Conservation (phyloP, 2,113 vertebrate species). For the Sitta europaea region DNA sequence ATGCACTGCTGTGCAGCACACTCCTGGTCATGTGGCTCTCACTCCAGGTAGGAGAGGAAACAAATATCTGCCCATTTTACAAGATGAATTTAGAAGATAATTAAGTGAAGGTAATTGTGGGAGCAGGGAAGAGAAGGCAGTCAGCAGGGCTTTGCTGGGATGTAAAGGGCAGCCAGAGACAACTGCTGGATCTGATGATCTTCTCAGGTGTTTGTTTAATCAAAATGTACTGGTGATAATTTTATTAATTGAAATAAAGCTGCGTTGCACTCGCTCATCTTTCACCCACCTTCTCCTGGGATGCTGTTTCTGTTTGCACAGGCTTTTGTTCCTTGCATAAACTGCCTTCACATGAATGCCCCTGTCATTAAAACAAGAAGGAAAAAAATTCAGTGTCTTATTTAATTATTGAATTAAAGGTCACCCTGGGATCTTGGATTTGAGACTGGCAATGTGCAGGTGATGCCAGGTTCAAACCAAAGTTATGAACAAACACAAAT, state of each 20-base stretch:
- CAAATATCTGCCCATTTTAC: background rate
- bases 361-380: constrained; percentile 37
- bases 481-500: background rate
- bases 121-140: background rate
- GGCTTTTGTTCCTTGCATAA: constrained; percentile 5
- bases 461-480: background rate
- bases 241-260: background rate
- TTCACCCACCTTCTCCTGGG: constrained; percentile 36
- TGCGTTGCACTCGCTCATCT: background rate
- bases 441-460: accelerated
- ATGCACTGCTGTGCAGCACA: background rate
- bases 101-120: background rate
- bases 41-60: background rate
- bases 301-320: background rate
- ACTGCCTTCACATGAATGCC: constrained; percentile 55
- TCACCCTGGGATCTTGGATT: background rate
- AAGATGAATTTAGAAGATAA: background rate
- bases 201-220: background rate
- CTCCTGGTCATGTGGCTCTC: background rate
- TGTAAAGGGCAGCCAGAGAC: background rate
- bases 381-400: background rate
- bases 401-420: background rate
- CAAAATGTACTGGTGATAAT: background rate
- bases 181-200: background rate
- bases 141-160: background rate